phyloP scores from a whole-genome alignment of 37 sponge, comb jelly and placozoan genomes.

The Hexactinellida sp. region DNA sequence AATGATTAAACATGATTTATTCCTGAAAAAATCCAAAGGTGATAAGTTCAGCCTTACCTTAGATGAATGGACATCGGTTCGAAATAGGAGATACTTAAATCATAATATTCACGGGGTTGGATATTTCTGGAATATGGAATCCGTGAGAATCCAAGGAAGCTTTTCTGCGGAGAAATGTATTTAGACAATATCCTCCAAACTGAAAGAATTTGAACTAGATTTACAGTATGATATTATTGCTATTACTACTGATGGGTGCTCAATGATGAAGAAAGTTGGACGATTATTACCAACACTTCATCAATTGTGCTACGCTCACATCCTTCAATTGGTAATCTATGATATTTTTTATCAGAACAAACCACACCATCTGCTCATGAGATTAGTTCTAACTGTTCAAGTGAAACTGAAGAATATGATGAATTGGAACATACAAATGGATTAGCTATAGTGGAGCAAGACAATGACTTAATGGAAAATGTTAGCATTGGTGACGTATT shows the following conservation, averaged over 20 bases:
- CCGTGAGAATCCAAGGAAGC: neutral
- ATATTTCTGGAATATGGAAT: conserved; percentile 14
- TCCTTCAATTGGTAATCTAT: conserved; percentile 6
- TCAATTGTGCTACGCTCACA: conserved; percentile 2
- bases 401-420: neutral
- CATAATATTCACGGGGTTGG: conserved; percentile 8
- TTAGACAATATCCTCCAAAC: conserved; percentile 12
- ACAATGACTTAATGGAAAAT: neutral
- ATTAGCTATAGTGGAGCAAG: conserved; percentile 9
- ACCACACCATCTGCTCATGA: neutral
- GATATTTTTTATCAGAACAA: conserved; percentile 5
- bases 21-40: conserved; percentile 15
- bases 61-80: conserved; percentile 15
- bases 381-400: too few species aligned
- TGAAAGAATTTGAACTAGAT: conserved; percentile 8
- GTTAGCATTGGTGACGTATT: conserved; percentile 2
- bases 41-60: conserved; percentile 11
- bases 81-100: conserved; percentile 7
- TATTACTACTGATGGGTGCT: conserved; percentile 11
- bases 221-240: conserved; percentile 15
- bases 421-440: conserved; percentile 14
- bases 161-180: conserved; percentile 17
- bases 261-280: conserved; percentile 17
- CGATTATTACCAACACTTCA: conserved; percentile 16
- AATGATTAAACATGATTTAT: conserved; percentile 3